Evolutionary conservation across 2,888 invertebrate genomes (phyloP), one percentile per base, ranked within the genome.

Genomic region (Lochmaea capreae): DNA sequence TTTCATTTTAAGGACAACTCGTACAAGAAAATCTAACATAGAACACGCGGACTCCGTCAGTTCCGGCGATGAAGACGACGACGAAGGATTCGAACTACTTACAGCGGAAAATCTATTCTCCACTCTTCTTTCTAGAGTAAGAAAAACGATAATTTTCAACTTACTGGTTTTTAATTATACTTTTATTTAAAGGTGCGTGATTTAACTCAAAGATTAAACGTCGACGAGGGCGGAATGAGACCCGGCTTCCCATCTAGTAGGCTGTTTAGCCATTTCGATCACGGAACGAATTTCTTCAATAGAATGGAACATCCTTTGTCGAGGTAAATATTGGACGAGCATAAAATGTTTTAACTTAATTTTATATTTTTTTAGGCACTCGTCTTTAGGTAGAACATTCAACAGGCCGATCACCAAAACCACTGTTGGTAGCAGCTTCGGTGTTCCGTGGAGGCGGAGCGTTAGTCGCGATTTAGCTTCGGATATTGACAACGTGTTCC

Each of bases 81-180:
- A 95, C 83, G 97, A 97, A 84, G 95, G 95, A 79, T 97, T 97
- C 89, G 96, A 97, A 85, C 92, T 96, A 81, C 91, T 97, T 80
- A 96, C 96, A 2, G 96, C 96, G 0, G 97, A 97, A 88, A 95
- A 95, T 86, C 89, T 97, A 68, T 97, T 97, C 88, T 95, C 96
- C 14, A 95, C 95, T 14, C 89, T 96, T 67, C 87, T 96, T 78
- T 94, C 95, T 80, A 90, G 96, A 87, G 96, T 96, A 87, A 84
- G 88, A 84, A 43, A 18, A 3, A 43, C 12, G 46, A 14, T 46
- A 3, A 63, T 43, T 42, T 39, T 18, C 0, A 10, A 63, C 0
- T 16, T 39, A 2, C 4, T 16, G 2, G 1, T 0, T 39, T 43
- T 11, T 9, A 42, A 18, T 18, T 10, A 18, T 4, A 18, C n/a